Evolutionary conservation across 1,140 invertebrate genomes (phyloP).

Genomic region (Calycopis cecrops): DNA sequence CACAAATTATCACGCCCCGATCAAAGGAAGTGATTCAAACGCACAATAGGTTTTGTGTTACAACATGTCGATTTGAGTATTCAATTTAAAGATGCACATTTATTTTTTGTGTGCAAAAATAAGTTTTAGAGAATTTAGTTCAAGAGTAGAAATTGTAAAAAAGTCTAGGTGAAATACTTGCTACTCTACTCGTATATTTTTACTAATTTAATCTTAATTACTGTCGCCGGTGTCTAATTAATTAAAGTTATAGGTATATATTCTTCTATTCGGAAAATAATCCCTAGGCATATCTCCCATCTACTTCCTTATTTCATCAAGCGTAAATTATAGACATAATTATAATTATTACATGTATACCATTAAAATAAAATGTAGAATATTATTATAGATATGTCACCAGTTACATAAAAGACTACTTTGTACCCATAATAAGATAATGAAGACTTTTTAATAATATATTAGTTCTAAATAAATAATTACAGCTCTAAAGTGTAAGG

Average conservation of each 20-base stretch:
- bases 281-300: too few relatives aligned
- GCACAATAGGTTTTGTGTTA: conserved; percentile 62
- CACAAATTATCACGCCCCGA: conserved; percentile 58
- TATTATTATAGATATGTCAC: too few relatives aligned
- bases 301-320: too few relatives aligned
- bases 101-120: conserved; percentile 3
- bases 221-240: background rate
- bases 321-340: too few relatives aligned
- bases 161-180: too few relatives aligned
- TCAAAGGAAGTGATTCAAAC: conserved; percentile 55
- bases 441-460: background rate
- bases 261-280: too few relatives aligned
- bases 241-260: too few relatives aligned
- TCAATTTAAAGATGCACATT: conserved; percentile 16
- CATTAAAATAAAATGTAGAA: too few relatives aligned
- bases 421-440: background rate
- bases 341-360: too few relatives aligned
- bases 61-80: conserved; percentile 34
- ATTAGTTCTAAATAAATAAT: too few relatives aligned
- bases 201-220: background rate
- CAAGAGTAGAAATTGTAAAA: conserved; percentile 14
- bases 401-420: background rate
- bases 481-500: too few relatives aligned
- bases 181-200: too few relatives aligned
- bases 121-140: background rate